Conservation (phyloP, 2,113 vertebrate species). For the Amphilophus citrinellus region DNA sequence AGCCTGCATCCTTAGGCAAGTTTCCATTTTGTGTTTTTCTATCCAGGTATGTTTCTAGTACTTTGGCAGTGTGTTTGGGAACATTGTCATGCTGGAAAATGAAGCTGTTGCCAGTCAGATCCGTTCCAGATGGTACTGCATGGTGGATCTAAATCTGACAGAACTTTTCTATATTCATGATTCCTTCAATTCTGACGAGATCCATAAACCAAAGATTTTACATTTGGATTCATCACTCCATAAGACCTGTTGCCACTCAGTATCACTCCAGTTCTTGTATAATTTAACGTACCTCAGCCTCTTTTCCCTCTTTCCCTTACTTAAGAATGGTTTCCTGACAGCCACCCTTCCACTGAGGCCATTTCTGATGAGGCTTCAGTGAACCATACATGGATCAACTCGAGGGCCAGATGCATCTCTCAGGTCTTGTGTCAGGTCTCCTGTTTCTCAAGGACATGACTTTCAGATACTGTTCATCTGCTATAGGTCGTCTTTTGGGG, state of each 20-base stretch:
- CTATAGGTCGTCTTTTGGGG: background rate
- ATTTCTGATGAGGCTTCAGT: background rate
- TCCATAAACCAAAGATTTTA: too few relatives aligned
- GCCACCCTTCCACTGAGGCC: background rate
- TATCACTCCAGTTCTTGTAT: background rate
- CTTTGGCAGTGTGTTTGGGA: background rate
- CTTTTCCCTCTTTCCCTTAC: background rate
- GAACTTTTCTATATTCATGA: too few relatives aligned
- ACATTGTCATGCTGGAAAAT: background rate
- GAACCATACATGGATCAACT: background rate
- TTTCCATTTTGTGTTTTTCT: background rate
- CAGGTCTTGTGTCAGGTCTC: background rate
- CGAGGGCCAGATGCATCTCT: background rate
- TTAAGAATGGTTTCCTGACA: background rate
- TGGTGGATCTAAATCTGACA: background rate
- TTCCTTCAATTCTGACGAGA: too few relatives aligned
- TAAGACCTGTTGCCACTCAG: too few relatives aligned
- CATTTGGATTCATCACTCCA: too few relatives aligned
- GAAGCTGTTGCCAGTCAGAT: background rate
- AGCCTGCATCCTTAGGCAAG: too few relatives aligned
- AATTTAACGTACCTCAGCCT: background rate
- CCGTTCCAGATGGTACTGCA: background rate
- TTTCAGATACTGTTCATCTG: conserved; percentile 1
- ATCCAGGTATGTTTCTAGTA: background rate
- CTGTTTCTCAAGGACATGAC: background rate